Evolutionary conservation across 1,140 invertebrate genomes (phyloP).

Genomic region (Drosophila eugracilis): DNA sequence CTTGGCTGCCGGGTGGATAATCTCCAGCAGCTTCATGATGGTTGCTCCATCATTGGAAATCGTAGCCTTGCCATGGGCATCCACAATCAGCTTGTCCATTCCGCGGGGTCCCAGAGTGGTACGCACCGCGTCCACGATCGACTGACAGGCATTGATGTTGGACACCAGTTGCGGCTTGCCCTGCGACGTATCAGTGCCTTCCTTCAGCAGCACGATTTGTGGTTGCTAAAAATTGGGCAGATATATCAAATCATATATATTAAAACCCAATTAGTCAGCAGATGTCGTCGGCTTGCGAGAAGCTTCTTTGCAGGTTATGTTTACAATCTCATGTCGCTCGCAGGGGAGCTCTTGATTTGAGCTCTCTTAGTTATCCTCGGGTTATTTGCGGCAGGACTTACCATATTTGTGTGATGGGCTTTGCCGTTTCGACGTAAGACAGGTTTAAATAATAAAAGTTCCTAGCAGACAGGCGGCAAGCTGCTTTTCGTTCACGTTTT

Average conservation of each 20-base stretch:
- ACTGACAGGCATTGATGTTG: slow-evolving; percentile 99
- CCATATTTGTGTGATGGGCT: slow-evolving; percentile 73
- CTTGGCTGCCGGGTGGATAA: slow-evolving; percentile 99
- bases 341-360: neutral
- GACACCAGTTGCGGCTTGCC: slow-evolving; percentile 98
- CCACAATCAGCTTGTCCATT: slow-evolving; percentile 99
- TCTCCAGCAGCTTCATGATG: slow-evolving; percentile 98
- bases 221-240: slow-evolving; percentile 92
- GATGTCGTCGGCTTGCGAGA: slow-evolving; percentile 70
- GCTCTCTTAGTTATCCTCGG: neutral
- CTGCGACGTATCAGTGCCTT: slow-evolving; percentile 98
- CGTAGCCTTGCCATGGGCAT: slow-evolving; percentile 94
- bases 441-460: slow-evolving; percentile 70
- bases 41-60: slow-evolving; percentile 99
- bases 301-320: slow-evolving; percentile 84
- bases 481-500: slow-evolving; percentile 74
- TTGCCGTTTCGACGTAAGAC: slow-evolving; percentile 42
- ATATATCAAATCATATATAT: neutral
- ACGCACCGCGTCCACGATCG: slow-evolving; percentile 96
- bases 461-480: slow-evolving; percentile 73
- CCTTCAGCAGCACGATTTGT: slow-evolving; percentile 98
- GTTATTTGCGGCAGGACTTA: slow-evolving; percentile 62
- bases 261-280: slow-evolving; percentile 63
- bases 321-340: slow-evolving; percentile 51
- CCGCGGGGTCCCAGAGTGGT: slow-evolving; percentile 99